Evolutionary conservation across 2,113 vertebrate genomes (phyloP).

Genomic region (Colaptes auratus): DNA sequence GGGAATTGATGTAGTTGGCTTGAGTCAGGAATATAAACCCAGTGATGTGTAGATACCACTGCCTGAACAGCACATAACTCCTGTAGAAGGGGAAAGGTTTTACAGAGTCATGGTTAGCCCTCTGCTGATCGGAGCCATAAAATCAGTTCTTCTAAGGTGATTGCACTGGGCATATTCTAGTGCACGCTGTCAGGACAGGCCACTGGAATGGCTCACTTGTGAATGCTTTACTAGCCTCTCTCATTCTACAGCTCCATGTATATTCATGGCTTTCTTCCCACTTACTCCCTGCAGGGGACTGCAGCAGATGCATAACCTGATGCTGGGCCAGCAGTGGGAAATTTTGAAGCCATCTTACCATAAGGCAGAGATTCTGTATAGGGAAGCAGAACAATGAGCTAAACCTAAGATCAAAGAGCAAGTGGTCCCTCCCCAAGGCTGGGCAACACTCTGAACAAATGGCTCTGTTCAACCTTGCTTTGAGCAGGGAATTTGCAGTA

Average conservation of each 20-base stretch:
- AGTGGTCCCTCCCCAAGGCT: not conserved
- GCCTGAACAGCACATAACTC: not conserved
- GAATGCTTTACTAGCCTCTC: not conserved
- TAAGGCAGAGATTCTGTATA: not conserved
- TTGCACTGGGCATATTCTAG: not conserved
- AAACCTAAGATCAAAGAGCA: not conserved
- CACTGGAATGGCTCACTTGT: not conserved
- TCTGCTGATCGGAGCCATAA: not conserved
- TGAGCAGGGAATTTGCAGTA: not conserved
- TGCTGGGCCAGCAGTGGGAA: not conserved
- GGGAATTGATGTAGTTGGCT: not conserved
- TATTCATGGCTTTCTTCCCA: not conserved
- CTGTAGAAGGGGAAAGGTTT: not conserved
- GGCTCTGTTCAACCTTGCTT: not conserved
- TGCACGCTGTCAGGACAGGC: not conserved
- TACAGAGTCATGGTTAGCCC: not conserved
- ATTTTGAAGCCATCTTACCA: not conserved
- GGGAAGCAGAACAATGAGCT: not conserved
- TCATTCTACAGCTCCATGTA: not conserved
- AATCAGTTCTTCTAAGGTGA: not conserved
- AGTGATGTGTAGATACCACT: not conserved
- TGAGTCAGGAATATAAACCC: constrained; percentile 18
- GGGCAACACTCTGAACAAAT: not conserved
- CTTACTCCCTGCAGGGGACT: not conserved
- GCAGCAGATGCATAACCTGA: not conserved